Evolutionary conservation across 2,888 invertebrate species (phyloP), one percentile per base, ranked within the genome.

Genomic region (Sisyra nigra): DNA sequence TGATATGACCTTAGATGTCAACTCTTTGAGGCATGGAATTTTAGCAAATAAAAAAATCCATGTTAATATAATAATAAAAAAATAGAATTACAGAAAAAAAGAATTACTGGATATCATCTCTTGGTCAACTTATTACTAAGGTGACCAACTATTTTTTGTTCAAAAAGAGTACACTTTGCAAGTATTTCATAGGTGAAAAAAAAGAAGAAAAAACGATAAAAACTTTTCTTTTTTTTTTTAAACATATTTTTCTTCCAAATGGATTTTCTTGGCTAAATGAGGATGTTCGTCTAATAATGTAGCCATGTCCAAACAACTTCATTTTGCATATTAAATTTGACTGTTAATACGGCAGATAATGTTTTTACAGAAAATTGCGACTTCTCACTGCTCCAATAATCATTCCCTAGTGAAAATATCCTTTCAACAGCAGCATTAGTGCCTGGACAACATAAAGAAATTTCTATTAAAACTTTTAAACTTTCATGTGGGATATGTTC

Each of bases 401-500:
- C 46, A 44, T 44, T 46, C 14, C 34, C 42, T 41, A 44, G 33
- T 44, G 44, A 46, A 46, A 44, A 46, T 41, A 42, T 3, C 15
- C 37, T 33, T 40, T 44, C 44, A 40, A 44, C 40, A 34, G 40
- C 48, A 46, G 48, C 48, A 45, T 48, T 49, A 44, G 48, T 44
- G 42, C 45, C 49, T 33, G 48, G 49, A 42, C 50, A 50, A 48
- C 49, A 48, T 46, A 51, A 44, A 40, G 46, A 45, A 48, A 46
- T 46, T 49, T 50, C 48, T 45, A 49, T 45, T 46, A 51, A 46
- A 44, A 51, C 41, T 46, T 48, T 44, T 48, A 49, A 48, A 50
- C 50, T 50, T 48, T 48, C 47, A 47, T 47, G 44, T 44, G 44
- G 47, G 46, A 50, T 50, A 44, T 49, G 45, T 48, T 51, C 49